Evolutionary conservation across 2,797 vertebrate genomes (phyloP), one percentile per base, ranked within the genome.

Genomic region (Vipera latastei): DNA sequence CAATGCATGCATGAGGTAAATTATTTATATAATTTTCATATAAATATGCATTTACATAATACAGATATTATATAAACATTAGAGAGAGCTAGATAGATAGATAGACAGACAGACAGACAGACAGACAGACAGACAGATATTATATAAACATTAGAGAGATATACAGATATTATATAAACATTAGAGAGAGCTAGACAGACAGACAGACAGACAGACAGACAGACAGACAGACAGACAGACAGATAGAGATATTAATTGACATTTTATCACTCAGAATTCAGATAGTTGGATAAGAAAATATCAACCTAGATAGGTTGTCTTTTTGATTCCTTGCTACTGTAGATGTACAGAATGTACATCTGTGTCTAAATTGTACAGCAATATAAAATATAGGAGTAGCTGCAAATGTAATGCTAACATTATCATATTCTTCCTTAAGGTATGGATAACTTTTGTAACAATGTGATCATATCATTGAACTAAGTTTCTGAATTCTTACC

Each of bases 131-230:
- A 51, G 48, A 7, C 0, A 51, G 48, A 7, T 5, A n/a, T n/a
- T n/a, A n/a, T n/a, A n/a, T n/a, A n/a, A n/a, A n/a, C n/a, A n/a
- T n/a, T n/a, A n/a, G n/a, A n/a, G n/a, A n/a, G n/a, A n/a, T 0
- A 53, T 53, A 53, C 8, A 9, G 51, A 53, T 53, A 53, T 53
- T 53, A 53, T 53, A 53, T 53, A 53, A 53, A 53, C 51, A 53
- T 8, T 1, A 53, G 51, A 53, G 51, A 9, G 7, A 53, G 51
- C 0, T 0, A 51, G 48, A 7, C 0, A 51, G 48, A 6, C 0
- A 51, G 6, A 51, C 5, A 51, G 48, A 48, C 4, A 48, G 48
- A n/a, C n/a, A n/a, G n/a, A n/a, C n/a, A n/a, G n/a, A n/a, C n/a
- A n/a, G n/a, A n/a, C 32, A 48, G 48, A 48, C 0, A 48, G 51